These are phyloP conservation scores for Acanthisitta chloris DNA, from an alignment of 2,113 vertebrate genomes.

Conservation along the genomic window DNA sequence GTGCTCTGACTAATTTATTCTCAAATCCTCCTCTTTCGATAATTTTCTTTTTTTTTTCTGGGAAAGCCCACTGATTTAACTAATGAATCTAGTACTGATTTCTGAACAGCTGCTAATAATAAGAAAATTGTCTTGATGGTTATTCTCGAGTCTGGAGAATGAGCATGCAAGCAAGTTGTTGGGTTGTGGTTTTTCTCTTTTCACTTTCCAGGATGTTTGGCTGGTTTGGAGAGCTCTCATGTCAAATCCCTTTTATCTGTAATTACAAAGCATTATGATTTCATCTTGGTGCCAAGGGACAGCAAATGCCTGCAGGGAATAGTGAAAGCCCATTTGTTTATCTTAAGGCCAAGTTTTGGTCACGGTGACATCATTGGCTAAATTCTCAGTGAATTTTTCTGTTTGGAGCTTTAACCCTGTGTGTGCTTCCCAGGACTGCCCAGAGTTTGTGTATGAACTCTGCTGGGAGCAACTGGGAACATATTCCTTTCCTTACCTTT, in stretches of 20 bases:
- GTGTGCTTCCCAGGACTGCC: not conserved
- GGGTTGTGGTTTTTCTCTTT: not conserved
- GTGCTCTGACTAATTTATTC: not conserved
- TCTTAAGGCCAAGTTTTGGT: not conserved
- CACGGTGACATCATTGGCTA: constrained; percentile 12
- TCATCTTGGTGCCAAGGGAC: constrained; percentile 42
- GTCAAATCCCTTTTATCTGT: constrained; percentile 33
- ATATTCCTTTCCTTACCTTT: not conserved
- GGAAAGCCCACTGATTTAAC: constrained; percentile 35
- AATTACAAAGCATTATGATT: constrained; percentile 51
- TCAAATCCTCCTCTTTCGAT: not conserved
- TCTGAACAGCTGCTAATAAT: constrained; percentile 54
- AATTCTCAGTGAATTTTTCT: not conserved
- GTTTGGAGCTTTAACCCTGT: constrained; percentile 7
- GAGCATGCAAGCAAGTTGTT: not conserved
- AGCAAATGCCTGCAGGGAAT: constrained; percentile 1
- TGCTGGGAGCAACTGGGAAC: not conserved
- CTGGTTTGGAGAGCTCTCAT: constrained; percentile 46
- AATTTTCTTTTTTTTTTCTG: not conserved
- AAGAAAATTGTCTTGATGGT: constrained; percentile 47
- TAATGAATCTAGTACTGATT: constrained; percentile 43
- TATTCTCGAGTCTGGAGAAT: not conserved
- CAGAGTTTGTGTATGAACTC: not conserved
- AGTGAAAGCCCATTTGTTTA: constrained; percentile 12
- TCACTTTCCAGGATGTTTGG: constrained; percentile 33